Base-by-base conservation (phyloP, 2,888 invertebrate species). In the Eupithecia exiguata region DNA sequence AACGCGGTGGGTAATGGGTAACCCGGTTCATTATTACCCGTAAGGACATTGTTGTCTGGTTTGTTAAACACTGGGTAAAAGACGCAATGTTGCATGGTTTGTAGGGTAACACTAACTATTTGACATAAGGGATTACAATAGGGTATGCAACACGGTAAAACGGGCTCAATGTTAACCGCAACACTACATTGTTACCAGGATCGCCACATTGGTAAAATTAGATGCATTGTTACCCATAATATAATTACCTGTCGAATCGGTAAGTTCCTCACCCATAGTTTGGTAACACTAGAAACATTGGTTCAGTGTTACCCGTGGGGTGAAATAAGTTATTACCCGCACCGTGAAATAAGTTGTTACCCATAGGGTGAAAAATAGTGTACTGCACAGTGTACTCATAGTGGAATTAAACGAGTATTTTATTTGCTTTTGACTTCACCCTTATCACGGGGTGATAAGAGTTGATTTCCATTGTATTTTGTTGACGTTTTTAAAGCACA, bases 401-500 rank as follows among this genome's bases (percentile, higher is more conserved):
- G 62, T 16, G 35, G 30, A 35, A 62, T 53, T 14, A 58, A 25
- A 25, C 58, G 35, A 62, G 35, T 62, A 62, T 62, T 74, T 74
- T 71, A 72, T 38, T 74, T 69, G 68, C 67, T 72, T 75, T 75
- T 69, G 35, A 73, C 69, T 68, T 63, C 7, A 38, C 21, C 46
- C 40, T 49, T 66, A 71, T 12, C 5, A 12, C 35, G 62, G 49
- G 21, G 72, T 69, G 46, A 38, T 69, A 69, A 40, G 43, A 70
- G 68, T 43, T 63, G 30, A 68, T 68, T 75, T 72, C 53, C 14
- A 58, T 30, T 72, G 72, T 72, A 62, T 69, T 72, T 73, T 63
- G 35, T 40, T 66, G 65, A 38, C 36, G 38, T 40, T 21, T 66
- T 66, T 43, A 43, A 66, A 66, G 66, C 66, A 66, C 66, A 66